Percentiles rank a stretch among this genome's conserved stretches.
phyloP scores from a whole-genome alignment of 2,113 vertebrate genomes.

The Onychostoma macrolepis region DNA sequence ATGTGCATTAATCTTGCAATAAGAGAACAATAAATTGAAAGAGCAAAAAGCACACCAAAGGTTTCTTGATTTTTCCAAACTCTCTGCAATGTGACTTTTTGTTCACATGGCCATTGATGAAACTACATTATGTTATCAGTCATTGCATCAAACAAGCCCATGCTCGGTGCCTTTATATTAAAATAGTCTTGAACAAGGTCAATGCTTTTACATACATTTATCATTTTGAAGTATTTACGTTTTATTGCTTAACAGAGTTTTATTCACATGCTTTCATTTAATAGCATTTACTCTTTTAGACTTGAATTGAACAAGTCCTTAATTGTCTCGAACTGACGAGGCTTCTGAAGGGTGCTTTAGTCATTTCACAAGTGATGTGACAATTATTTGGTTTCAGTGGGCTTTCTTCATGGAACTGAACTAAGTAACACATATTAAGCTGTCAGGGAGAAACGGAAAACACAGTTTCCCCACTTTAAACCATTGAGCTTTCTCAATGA shows the following conservation, averaged over 20 bases:
- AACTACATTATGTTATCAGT: not conserved
- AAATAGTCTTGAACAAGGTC: not conserved
- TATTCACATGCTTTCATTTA: not conserved
- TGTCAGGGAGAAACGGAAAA: slow-evolving; percentile 14
- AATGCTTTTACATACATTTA: not conserved
- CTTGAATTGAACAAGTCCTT: slow-evolving; percentile 20
- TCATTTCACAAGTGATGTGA: slow-evolving; percentile 23
- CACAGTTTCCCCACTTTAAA: not conserved
- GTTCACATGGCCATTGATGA: not conserved
- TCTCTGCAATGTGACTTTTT: not conserved
- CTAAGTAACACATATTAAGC: slow-evolving; percentile 34
- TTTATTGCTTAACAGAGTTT: not conserved
- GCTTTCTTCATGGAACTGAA: not conserved
- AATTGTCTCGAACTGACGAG: not conserved
- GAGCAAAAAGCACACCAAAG: not conserved
- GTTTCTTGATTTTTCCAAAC: not conserved
- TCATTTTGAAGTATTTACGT: not conserved
- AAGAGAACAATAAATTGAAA: not conserved
- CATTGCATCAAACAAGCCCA: not conserved
- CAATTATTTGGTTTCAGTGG: slow-evolving; percentile 26
- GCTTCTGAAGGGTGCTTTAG: slow-evolving; percentile 4
- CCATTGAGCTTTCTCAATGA: not conserved
- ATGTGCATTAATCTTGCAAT: not conserved
- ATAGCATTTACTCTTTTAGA: not conserved
- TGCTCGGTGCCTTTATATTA: not conserved